Evolutionary conservation across 2,113 vertebrate species (phyloP).

Genomic region (Labeo rohita): DNA sequence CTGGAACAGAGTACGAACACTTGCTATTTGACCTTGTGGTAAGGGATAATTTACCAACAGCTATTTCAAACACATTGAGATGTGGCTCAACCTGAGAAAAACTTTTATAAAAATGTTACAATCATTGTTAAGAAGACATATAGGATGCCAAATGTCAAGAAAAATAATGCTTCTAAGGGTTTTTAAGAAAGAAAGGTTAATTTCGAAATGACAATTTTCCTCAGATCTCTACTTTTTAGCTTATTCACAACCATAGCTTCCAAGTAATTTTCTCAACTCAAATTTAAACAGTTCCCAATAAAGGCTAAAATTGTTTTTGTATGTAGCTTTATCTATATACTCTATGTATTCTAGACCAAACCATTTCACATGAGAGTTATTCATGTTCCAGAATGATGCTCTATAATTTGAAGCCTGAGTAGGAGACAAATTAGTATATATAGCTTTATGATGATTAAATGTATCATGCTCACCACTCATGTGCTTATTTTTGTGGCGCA

Average conservation of each 20-base stretch:
- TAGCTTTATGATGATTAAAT: background rate
- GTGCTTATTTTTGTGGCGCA: too few relatives aligned
- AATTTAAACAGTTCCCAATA: too few relatives aligned
- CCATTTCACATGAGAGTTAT: background rate
- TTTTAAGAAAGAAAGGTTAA: too few relatives aligned
- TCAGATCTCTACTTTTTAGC: too few relatives aligned
- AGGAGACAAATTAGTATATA: background rate
- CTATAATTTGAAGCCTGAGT: background rate
- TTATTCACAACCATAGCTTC: too few relatives aligned
- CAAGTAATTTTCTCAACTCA: too few relatives aligned
- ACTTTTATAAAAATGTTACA: background rate
- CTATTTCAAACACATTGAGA: background rate
- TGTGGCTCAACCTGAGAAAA: background rate
- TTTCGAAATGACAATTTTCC: too few relatives aligned
- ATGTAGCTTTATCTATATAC: background rate
- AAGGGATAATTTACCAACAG: background rate
- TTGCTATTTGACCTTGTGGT: background rate
- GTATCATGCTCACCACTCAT: too few relatives aligned
- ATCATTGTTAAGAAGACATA: background rate
- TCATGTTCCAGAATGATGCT: background rate
- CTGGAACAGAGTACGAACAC: background rate
- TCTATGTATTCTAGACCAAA: too few relatives aligned
- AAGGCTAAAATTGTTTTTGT: too few relatives aligned
- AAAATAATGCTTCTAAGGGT: background rate
- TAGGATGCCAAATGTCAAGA: background rate